phyloP scores from a whole-genome alignment of 2,113 vertebrate species.

The Heterochromis multidens region DNA sequence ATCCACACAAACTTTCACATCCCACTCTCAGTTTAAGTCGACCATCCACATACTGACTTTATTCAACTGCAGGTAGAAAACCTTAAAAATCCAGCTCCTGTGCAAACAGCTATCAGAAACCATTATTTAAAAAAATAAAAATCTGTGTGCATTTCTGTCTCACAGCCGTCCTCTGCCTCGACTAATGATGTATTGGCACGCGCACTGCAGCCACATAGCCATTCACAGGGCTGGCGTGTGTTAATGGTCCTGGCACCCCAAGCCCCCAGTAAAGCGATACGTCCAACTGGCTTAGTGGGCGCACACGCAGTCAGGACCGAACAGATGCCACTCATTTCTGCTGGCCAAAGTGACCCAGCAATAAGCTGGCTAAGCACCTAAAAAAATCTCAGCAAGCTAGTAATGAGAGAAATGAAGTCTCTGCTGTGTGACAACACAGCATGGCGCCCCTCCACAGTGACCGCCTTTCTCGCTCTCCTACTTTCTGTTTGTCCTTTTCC shows the following conservation, averaged over 20 bases:
- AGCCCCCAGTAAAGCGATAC: constrained; percentile 34
- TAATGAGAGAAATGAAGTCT: constrained; percentile 41
- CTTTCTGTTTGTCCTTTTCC: constrained; percentile 38
- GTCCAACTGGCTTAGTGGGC: constrained; percentile 53
- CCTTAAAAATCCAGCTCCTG: not conserved
- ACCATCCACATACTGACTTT: not conserved
- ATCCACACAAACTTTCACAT: not conserved
- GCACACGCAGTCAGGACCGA: constrained; percentile 26
- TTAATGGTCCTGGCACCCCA: constrained; percentile 50
- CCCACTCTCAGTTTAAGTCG: not conserved
- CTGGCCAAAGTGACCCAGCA: constrained; percentile 59
- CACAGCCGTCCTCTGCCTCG: constrained; percentile 1
- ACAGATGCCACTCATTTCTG: constrained; percentile 60
- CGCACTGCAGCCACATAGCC: not conserved
- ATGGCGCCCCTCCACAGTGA: constrained; percentile 9
- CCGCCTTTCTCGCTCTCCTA: constrained; percentile 3
- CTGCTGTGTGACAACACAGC: constrained; percentile 22
- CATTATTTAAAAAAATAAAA: not conserved
- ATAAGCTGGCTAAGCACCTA: constrained; percentile 58
- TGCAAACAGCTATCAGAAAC: constrained; percentile 11
- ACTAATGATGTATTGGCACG: constrained; percentile 56
- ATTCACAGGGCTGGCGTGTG: constrained; percentile 51
- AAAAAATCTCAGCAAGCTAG: constrained; percentile 26
- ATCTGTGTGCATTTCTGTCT: not conserved
- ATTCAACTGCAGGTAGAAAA: not conserved